Conservation (phyloP, 2,888 invertebrate species). For the Sepioteuthis lessoniana region DNA sequence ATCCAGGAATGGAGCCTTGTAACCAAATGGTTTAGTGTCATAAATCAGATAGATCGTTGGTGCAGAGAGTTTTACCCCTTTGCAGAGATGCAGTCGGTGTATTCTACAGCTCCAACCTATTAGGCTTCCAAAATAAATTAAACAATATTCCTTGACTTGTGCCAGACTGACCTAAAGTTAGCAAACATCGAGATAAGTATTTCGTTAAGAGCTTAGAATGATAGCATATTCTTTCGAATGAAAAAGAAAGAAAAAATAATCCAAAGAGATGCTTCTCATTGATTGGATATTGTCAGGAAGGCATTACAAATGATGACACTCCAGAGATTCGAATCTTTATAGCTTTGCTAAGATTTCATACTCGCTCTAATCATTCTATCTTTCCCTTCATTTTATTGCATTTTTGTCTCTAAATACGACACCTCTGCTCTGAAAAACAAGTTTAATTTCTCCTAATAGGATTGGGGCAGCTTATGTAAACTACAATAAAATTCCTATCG, state of each 20-base stretch:
- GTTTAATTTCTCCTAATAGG: conserved; percentile 33
- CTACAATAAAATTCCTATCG: not conserved
- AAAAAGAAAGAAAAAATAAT: not conserved
- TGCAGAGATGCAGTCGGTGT: no score
- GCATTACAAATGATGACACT: not conserved
- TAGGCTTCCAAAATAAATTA: no score
- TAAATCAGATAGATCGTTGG: no score
- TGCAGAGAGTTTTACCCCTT: no score
- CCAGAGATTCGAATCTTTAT: not conserved
- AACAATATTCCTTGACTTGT: no score
- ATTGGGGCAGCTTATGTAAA: not conserved
- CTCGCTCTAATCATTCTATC: not conserved
- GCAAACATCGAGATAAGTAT: no score
- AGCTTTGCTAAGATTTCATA: not conserved
- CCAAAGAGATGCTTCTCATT: not conserved
- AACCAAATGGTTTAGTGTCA: no score
- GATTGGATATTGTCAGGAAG: not conserved
- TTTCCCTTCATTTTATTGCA: not conserved
- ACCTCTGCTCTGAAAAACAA: not conserved
- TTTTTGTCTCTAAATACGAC: not conserved
- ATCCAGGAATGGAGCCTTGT: no score
- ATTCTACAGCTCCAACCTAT: no score
- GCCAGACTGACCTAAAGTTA: no score
- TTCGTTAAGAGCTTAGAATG: not conserved
- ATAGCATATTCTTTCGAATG: not conserved